Evolutionary conservation across 2,888 invertebrate genomes (phyloP).

Genomic region (Cheilosia grossa): DNA sequence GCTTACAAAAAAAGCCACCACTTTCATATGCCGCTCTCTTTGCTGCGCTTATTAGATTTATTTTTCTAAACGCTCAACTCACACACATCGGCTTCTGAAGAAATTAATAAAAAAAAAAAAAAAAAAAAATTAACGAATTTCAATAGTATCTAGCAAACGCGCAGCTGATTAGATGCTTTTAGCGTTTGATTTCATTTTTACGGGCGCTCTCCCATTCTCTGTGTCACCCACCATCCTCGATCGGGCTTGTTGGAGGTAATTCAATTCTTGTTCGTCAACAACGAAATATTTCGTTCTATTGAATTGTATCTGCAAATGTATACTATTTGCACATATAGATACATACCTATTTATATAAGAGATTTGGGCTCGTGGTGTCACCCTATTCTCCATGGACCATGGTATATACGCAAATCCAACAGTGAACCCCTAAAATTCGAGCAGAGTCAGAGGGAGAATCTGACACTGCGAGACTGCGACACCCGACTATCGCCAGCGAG

Average conservation of each 20-base stretch:
- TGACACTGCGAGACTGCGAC: not conserved
- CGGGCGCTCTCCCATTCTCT: not conserved
- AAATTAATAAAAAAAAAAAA: constrained; percentile 43
- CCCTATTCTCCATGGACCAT: not conserved
- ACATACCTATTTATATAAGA: not conserved
- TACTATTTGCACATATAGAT: not conserved
- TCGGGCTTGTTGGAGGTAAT: not conserved
- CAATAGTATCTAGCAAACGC: constrained; percentile 18
- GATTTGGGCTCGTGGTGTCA: constrained; percentile 21
- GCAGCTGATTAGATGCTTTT: constrained; percentile 59
- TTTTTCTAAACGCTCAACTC: not conserved
- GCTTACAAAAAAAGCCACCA: not conserved
- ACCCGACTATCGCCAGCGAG: not conserved
- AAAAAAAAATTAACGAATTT: constrained; percentile 28
- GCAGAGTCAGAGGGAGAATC: no score
- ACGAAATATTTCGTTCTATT: constrained; percentile 33
- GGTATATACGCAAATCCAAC: not conserved
- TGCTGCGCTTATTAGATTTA: not conserved
- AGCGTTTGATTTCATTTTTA: constrained; percentile 22
- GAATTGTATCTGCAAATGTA: constrained; percentile 34
- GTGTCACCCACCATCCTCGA: not conserved
- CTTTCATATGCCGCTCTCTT: not conserved
- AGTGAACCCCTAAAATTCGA: constrained; percentile 30
- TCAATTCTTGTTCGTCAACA: constrained; percentile 21
- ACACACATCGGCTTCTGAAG: not conserved